Conservation (phyloP, 2,797 vertebrate genomes). For the Crossoptilon crossoptilon region DNA sequence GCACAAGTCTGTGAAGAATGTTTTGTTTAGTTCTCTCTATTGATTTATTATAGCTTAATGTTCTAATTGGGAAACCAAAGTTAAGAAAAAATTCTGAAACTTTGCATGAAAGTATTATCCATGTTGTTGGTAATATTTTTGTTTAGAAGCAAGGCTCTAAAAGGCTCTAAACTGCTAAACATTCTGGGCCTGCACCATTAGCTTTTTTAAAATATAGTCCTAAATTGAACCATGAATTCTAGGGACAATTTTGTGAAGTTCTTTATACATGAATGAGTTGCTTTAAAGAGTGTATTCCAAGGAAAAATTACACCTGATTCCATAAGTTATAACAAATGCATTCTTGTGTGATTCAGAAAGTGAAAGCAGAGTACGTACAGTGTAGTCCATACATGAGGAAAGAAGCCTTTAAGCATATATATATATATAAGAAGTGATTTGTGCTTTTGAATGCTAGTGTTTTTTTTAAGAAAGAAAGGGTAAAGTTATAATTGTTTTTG, state of each 20-base stretch:
- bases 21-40: background rate
- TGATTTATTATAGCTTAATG: background rate
- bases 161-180: background rate
- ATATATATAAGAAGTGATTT: background rate
- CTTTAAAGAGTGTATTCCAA: background rate
- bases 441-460: background rate
- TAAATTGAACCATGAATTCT: background rate
- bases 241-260: background rate
- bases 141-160: background rate
- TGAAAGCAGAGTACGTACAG: background rate
- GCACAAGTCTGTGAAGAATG: background rate
- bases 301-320: background rate
- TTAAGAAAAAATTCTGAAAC: background rate
- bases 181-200: background rate
- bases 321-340: background rate
- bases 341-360: background rate
- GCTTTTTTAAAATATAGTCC: background rate
- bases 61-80: background rate
- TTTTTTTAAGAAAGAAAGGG: background rate
- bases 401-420: too few relatives aligned
- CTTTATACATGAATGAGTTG: background rate
- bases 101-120: background rate
- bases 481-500: background rate
- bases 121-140: background rate
- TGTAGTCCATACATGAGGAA: background rate